Evolutionary conservation across 2,797 vertebrate genomes (phyloP).

Genomic region (Ptychadena robeensis): DNA sequence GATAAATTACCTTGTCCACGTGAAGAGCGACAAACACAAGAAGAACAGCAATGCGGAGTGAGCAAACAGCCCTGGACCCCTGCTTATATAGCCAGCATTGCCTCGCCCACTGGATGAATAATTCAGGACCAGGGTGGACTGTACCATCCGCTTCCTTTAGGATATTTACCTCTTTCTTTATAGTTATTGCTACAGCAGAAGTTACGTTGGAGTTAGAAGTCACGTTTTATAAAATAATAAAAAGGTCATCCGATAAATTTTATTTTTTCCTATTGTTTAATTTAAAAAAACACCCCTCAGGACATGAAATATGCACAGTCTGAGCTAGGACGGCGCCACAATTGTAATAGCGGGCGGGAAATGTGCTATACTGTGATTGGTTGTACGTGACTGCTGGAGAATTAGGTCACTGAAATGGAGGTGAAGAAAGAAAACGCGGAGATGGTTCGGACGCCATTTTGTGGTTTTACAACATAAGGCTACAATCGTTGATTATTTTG

Average conservation of each 20-base stretch:
- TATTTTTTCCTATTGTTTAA: background rate
- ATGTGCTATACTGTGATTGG: background rate
- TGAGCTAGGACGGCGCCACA: no score
- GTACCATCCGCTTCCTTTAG: background rate
- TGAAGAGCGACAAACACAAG: background rate
- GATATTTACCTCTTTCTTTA: background rate
- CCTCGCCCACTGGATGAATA: background rate
- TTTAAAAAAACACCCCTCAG: background rate
- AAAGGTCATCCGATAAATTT: background rate
- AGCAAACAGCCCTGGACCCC: background rate
- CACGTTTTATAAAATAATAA: background rate
- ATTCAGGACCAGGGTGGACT: background rate
- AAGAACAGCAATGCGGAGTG: background rate
- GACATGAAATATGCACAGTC: background rate
- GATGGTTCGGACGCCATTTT: no score
- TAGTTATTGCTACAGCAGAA: background rate
- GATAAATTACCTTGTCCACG: background rate
- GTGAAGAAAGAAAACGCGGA: no score
- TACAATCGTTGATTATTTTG: no score
- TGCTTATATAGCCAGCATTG: background rate
- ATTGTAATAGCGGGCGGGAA: background rate
- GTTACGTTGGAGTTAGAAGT: accelerated
- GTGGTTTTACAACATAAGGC: no score
- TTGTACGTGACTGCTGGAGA: no score
- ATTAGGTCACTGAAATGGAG: no score